Base-by-base conservation (phyloP, 2,113 vertebrate species). In the Rhynchomys soricoides region DNA sequence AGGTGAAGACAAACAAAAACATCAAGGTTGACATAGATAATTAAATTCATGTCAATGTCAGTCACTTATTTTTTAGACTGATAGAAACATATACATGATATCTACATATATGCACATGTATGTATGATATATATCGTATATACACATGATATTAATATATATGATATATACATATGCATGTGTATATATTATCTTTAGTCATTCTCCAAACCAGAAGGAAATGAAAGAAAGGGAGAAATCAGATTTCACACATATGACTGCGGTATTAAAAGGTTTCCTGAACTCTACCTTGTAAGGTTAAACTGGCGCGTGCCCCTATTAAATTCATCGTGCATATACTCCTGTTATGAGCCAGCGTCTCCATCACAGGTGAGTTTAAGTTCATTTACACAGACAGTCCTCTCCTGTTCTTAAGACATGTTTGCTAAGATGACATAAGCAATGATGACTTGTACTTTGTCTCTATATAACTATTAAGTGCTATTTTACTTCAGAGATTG, bases 11-110 rank as follows among this genome's bases (percentile, higher is more conserved):
- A 34, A 4, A 95, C 45, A 95, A 78, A 59, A 75, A 55, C 11
- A 90, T 79, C 22, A 83, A 86, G 4, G 45, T 73, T 37, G 64
- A 74, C 22, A 17, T 62, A 31, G 37, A 16, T 45, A 82, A 79
- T 95, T 86, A 75, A 82, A 79, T 57, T 70, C 1, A 66, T 95
- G 83, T 52, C 17, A 52, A n/a, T 40, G 70, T 31, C 10, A 83
- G 22, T 52, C 13, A 81, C 29, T 75, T 66, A 82, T 82, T 95
- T 97, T 93, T 79, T n/a, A 95, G 88, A 93, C 7, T 77, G 45
- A 86, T 7, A 29, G 12, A 62, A 77, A 29, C 43, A 89, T 57
- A 66, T 40, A 50, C 19, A 21, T 48, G 57, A 26, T 59, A 40
- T 24, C n/a, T 31, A 13, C 37, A 3, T 8, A 50, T n/a, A 68